Conservation (phyloP, 1,140 invertebrate genomes). For the Galleria mellonella region DNA sequence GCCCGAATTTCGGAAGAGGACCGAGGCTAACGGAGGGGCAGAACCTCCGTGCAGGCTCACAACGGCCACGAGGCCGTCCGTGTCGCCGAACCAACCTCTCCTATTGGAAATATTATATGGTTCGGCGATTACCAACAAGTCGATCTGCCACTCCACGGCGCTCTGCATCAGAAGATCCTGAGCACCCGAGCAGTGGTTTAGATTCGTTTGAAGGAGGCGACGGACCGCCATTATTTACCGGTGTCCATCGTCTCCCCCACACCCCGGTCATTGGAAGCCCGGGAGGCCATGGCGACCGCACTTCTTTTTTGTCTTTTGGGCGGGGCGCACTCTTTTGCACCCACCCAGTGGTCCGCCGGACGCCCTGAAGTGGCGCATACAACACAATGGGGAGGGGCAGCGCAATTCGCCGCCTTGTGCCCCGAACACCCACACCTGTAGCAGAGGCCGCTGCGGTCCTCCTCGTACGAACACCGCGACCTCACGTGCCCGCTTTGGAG, state of each 20-base stretch:
- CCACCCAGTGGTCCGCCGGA: constrained; percentile 10
- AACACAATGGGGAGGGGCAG: constrained; percentile 4
- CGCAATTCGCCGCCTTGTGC: constrained; percentile 11
- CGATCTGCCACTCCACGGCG: constrained; percentile 6
- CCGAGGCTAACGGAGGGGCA: neutral
- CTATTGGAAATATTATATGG: constrained; percentile 6
- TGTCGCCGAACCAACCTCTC: constrained; percentile 3
- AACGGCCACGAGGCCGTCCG: constrained; percentile 6
- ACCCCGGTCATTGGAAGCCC: neutral
- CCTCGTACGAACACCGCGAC: neutral
- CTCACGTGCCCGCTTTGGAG: constrained; percentile 4
- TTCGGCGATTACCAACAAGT: neutral
- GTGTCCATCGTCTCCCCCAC: neutral
- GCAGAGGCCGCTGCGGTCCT: constrained; percentile 10
- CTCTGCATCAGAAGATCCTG: constrained; percentile 19
- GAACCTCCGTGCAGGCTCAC: neutral
- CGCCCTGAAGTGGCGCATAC: constrained; percentile 5
- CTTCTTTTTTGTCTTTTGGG: neutral
- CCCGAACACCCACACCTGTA: constrained; percentile 15
- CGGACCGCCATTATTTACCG: neutral
- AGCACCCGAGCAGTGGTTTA: constrained; percentile 15
- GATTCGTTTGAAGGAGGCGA: constrained; percentile 2
- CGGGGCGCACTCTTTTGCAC: constrained; percentile 6
- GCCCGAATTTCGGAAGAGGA: neutral
- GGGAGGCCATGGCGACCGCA: neutral